Evolutionary conservation across 92 coral and sea anemone species (phyloP), one percentile per base, ranked within the genome.

Genomic region (Bergia puertoricense): DNA sequence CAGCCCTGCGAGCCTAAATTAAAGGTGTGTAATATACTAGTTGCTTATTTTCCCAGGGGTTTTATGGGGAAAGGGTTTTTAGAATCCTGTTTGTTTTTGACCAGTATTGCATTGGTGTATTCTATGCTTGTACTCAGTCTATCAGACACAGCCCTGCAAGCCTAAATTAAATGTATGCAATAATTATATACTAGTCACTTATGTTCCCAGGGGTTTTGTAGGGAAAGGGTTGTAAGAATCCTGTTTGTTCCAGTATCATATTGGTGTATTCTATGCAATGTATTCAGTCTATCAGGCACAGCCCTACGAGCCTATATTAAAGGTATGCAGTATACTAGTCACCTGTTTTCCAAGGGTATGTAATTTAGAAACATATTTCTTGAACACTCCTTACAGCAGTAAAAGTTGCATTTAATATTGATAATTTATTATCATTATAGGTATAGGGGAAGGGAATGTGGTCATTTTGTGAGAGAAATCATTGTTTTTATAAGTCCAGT

Each of bases 61-160:
- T 30, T 30, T 30, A 30, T 20, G 46, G 48, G 79, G 16, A 14
- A 15, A 37, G 15, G 51, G 51, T 2, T 80, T 18, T 74, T 1
- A 57, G 9, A 4, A 30, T 30, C 30, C 30, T 30, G 30, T 30
- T 30, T 30, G 30, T 30, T 30, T 30, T 30, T 30, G 30, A 30
- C 65, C 96, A 93, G 79, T 94, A 92, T 46, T 96, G 98, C 51
- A 94, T 94, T 79, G 99, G 99, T 88, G 99, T 98, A 51, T 62
- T 97, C 10, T 97, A 97, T 74, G 93, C 97, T 1, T 97, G 10
- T 97, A 97, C 90, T 94, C 97, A 40, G 67, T 95, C 56, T 97
- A 97, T 88, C 86, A 92, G 79, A 95, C 98, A 13, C 99, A 97
- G 91, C 92, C 90, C 4, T 91, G 30, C 30, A 30, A 89, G 40